Conservation (phyloP, 2,888 invertebrate species). For the Drosophila paucipuncta region DNA sequence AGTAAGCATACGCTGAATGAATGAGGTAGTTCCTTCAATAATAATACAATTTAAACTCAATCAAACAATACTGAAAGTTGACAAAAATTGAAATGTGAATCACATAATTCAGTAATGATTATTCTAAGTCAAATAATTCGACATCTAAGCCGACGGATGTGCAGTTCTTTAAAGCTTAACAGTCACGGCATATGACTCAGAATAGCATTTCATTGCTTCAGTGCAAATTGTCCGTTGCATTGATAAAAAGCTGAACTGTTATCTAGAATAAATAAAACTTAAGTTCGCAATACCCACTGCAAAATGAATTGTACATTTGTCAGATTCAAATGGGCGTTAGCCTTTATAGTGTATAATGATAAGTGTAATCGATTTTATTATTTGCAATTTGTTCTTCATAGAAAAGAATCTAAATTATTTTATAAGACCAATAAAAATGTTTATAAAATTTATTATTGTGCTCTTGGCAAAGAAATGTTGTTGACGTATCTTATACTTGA, state of each 20-base stretch:
- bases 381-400: background rate
- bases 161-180: background rate
- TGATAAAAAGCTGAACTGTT: background rate
- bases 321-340: background rate
- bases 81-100: background rate
- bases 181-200: background rate
- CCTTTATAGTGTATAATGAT: background rate
- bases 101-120: background rate
- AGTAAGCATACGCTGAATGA: slow-evolving; percentile 4
- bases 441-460: background rate
- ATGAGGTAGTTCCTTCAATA: background rate
- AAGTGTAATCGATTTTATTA: background rate
- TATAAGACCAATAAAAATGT: background rate
- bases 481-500: background rate
- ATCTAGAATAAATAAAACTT: background rate
- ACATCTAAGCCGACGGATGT: background rate
- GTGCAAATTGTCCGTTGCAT: background rate
- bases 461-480: background rate
- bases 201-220: background rate
- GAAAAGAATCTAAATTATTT: background rate
- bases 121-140: background rate
- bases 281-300: background rate
- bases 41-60: background rate
- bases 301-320: background rate
- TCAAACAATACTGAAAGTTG: background rate